A percentile compares a stretch with the other conserved stretches of the same genome.
Conservation (phyloP, 2,797 vertebrate species). For the Chanos chanos region DNA sequence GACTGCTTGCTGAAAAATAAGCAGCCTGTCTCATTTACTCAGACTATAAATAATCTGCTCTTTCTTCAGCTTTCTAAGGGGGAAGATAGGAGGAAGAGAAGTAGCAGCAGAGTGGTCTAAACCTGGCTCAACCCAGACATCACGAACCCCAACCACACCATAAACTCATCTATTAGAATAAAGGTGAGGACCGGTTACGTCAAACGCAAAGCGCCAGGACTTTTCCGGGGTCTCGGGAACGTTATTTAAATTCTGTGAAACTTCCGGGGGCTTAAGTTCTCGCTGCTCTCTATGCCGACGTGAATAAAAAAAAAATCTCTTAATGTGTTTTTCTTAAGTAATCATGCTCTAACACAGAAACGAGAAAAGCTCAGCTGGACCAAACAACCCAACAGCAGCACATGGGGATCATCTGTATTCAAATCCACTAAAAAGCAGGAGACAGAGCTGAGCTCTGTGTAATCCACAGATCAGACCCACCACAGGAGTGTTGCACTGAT, state of each 20-base stretch:
- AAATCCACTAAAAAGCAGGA: conserved; percentile 54
- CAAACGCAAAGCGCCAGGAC: too few relatives aligned
- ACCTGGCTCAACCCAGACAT: too few relatives aligned
- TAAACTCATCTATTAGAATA: too few relatives aligned
- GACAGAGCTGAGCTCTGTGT: conserved; percentile 42
- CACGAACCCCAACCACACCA: too few relatives aligned
- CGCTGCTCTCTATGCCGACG: too few relatives aligned
- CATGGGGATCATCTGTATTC: conserved; percentile 53
- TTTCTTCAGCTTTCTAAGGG: conserved; percentile 59
- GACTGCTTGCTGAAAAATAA: conserved; percentile 62
- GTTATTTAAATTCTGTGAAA: too few relatives aligned
- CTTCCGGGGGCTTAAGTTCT: too few relatives aligned
- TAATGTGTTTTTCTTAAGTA: too few relatives aligned
- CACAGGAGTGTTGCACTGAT: conserved; percentile 38
- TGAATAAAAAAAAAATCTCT: too few relatives aligned
- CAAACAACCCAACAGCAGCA: conserved; percentile 30
- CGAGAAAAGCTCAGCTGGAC: conserved; percentile 10
- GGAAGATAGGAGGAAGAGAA: conserved; percentile 36
- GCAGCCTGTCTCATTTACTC: conserved; percentile 53
- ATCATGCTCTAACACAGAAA: too few relatives aligned
- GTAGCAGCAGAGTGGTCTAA: conserved; percentile 2
- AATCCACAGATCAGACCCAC: conserved; percentile 53
- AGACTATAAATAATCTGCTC: conserved; percentile 69
- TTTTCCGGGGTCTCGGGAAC: too few relatives aligned
- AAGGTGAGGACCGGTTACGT: too few relatives aligned